Evolutionary conservation across 2,888 invertebrate species (phyloP).

Genomic region (Iselma pallidipennis): DNA sequence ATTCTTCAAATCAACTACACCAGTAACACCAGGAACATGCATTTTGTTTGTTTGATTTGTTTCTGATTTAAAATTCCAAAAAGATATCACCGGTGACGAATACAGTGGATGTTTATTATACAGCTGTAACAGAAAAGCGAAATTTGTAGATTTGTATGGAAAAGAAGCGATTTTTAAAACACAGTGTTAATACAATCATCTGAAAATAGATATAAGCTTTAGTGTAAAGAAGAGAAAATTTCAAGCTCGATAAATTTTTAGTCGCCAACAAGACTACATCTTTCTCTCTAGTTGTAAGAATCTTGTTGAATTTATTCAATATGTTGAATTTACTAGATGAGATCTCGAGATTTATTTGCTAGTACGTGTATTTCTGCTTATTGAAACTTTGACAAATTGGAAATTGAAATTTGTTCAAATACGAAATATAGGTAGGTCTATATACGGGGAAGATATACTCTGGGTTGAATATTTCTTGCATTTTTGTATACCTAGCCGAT

Average conservation of each 20-base stretch:
- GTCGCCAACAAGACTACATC: background rate
- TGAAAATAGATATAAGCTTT: background rate
- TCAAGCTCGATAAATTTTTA: background rate
- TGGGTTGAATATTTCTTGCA: too few relatives aligned
- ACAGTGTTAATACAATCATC: background rate
- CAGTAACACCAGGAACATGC: conserved; percentile 35
- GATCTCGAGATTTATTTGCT: background rate
- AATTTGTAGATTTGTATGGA: background rate
- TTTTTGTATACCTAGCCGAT: too few relatives aligned
- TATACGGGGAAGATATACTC: background rate
- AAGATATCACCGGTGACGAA: conserved; percentile 35
- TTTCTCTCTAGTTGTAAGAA: background rate
- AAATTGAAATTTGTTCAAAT: background rate
- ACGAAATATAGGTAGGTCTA: background rate
- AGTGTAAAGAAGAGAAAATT: background rate
- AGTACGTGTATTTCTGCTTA: background rate
- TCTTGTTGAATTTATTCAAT: background rate
- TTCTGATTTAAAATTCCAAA: conserved; percentile 38
- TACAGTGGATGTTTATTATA: conserved; percentile 47
- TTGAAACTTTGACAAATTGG: background rate
- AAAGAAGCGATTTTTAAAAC: background rate
- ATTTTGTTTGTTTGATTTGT: conserved; percentile 25
- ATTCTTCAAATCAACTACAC: conserved; percentile 34
- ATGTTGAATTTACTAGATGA: background rate
- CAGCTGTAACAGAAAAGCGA: conserved; percentile 34